A percentile compares a stretch with the other conserved stretches of the same genome.
phyloP scores from a whole-genome alignment of 2,888 invertebrate species.

The Lottia scabra region DNA sequence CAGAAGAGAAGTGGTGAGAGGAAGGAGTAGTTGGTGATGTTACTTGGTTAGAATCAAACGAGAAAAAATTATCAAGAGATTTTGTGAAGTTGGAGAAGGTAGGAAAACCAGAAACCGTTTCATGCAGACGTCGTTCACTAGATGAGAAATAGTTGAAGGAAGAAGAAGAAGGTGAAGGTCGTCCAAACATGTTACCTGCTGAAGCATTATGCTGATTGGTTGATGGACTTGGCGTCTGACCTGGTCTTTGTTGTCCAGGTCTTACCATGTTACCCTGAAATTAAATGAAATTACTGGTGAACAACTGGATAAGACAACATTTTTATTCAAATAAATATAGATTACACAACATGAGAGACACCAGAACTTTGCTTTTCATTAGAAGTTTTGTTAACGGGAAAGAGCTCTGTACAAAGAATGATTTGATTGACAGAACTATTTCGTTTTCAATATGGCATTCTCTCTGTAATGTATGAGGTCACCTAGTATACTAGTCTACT shows the following conservation, averaged over 20 bases:
- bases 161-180: constrained; percentile 7
- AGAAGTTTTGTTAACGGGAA: too few species aligned
- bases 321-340: too few species aligned
- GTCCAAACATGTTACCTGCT: constrained; percentile 3
- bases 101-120: background rate
- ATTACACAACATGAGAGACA: too few species aligned
- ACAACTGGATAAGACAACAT: too few species aligned
- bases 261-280: background rate
- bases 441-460: too few species aligned
- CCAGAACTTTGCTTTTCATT: too few species aligned
- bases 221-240: background rate
- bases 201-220: constrained; percentile 1
- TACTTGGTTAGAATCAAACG: background rate
- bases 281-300: too few species aligned
- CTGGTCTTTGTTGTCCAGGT: background rate
- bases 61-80: constrained; percentile 1
- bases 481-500: too few species aligned
- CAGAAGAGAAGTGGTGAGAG: constrained; percentile 10
- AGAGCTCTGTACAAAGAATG: too few species aligned
- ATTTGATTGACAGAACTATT: too few species aligned
- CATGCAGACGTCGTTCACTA: background rate
- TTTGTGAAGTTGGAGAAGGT: background rate
- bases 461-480: too few species aligned
- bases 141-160: background rate
- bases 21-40: background rate